Evolutionary conservation across 2,888 invertebrate species (phyloP).

Genomic region (Thymelicus lineola): DNA sequence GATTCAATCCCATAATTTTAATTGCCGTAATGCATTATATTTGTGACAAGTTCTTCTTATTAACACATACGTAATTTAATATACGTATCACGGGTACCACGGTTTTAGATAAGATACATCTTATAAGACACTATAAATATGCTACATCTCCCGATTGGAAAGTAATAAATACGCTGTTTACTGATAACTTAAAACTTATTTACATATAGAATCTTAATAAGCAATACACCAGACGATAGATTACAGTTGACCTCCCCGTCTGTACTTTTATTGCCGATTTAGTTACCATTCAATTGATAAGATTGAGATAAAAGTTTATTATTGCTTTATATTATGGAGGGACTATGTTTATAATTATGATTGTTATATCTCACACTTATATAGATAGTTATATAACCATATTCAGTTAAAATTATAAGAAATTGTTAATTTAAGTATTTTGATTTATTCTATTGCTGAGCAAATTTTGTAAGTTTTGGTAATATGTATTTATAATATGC

Average conservation of each 20-base stretch:
- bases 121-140: not conserved
- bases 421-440: not conserved
- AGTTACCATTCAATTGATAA: slow-evolving; percentile 1
- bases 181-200: not conserved
- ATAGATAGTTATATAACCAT: not conserved
- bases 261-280: not conserved
- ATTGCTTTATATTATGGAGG: not conserved
- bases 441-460: no score
- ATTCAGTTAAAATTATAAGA: not conserved
- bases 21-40: not conserved
- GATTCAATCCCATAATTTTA: not conserved
- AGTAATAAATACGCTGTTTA: slow-evolving; percentile 3
- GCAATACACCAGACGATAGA: not conserved
- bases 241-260: not conserved
- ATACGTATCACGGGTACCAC: slow-evolving; percentile 6
- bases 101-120: slow-evolving; percentile 14
- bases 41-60: slow-evolving; percentile 11
- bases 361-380: no score
- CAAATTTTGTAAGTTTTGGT: no score
- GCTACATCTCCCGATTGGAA: not conserved
- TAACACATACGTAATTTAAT: slow-evolving; percentile 7
- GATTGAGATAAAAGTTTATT: not conserved
- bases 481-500: no score
- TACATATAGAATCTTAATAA: slow-evolving; percentile 4
- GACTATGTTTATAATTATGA: no score